phyloP scores from a whole-genome alignment of 2,888 invertebrate genomes.

The Dorcus parallelipipedus region DNA sequence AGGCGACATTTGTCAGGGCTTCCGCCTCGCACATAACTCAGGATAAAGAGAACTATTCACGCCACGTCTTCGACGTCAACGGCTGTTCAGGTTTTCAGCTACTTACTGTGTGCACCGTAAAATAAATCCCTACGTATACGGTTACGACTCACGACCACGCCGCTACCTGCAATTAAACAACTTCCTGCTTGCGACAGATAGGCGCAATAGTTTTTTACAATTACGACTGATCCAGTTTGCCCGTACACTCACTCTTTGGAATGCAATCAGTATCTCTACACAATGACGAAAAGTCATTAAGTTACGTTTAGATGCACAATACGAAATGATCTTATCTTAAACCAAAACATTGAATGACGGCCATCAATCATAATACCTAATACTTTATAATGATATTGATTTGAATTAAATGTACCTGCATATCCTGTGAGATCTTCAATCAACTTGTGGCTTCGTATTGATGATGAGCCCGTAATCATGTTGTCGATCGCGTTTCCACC shows the following conservation, averaged over 20 bases:
- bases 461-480: conserved; percentile 60
- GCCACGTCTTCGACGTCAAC: conserved; percentile 15
- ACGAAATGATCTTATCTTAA: no score
- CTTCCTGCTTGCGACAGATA: conserved; percentile 21
- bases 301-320: no score
- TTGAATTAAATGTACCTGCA: conserved; percentile 29
- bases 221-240: not conserved
- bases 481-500: conserved; percentile 53
- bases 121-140: conserved; percentile 16
- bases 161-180: conserved; percentile 20
- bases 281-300: no score
- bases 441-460: conserved; percentile 59
- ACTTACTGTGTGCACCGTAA: conserved; percentile 2
- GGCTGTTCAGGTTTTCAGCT: conserved; percentile 3
- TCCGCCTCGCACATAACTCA: conserved; percentile 24
- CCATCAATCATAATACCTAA: no score
- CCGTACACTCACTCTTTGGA: not conserved
- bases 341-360: no score
- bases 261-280: no score
- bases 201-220: no score
- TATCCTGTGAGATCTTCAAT: conserved; percentile 56
- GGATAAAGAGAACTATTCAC: conserved; percentile 22
- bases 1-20: conserved; percentile 29
- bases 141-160: conserved; percentile 13
- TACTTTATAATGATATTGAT: no score